phyloP scores from a whole-genome alignment of 1,140 invertebrate species.

The Gonioctena quinquepunctata region DNA sequence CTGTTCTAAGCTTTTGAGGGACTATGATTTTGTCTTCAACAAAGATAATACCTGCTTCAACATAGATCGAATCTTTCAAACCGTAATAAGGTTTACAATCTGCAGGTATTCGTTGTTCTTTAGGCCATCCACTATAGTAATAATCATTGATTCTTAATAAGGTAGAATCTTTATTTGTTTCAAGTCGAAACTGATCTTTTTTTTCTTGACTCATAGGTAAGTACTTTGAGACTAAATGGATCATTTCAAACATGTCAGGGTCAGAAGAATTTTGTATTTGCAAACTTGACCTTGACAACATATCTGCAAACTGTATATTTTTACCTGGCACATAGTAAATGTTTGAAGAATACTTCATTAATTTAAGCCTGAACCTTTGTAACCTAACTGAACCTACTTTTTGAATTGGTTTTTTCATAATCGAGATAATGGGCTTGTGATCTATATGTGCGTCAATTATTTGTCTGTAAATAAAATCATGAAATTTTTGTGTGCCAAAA shows the following conservation, averaged over 20 bases:
- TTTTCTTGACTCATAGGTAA: not conserved
- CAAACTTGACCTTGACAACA: not conserved
- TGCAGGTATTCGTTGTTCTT: not conserved
- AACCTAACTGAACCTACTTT: not conserved
- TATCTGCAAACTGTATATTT: not conserved
- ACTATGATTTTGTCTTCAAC: not conserved
- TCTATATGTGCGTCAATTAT: not conserved
- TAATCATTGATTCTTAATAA: not conserved
- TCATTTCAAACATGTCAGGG: not conserved
- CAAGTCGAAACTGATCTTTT: not conserved
- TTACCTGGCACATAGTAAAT: not conserved
- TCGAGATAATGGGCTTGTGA: not conserved
- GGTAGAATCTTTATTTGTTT: not conserved
- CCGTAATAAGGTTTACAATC: too few relatives aligned
- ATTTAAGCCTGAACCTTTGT: not conserved
- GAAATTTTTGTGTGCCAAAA: not conserved
- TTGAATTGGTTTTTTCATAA: not conserved
- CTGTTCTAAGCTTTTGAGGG: not conserved
- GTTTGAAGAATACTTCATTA: not conserved
- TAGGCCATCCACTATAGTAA: not conserved
- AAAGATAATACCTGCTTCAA: not conserved
- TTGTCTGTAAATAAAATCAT: not conserved
- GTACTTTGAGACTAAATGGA: not conserved
- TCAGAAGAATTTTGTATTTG: not conserved
- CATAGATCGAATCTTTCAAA: not conserved